These are phyloP conservation scores for Cephus cinctus DNA, from an alignment of 1,140 invertebrate species.

Conservation along the genomic window DNA sequence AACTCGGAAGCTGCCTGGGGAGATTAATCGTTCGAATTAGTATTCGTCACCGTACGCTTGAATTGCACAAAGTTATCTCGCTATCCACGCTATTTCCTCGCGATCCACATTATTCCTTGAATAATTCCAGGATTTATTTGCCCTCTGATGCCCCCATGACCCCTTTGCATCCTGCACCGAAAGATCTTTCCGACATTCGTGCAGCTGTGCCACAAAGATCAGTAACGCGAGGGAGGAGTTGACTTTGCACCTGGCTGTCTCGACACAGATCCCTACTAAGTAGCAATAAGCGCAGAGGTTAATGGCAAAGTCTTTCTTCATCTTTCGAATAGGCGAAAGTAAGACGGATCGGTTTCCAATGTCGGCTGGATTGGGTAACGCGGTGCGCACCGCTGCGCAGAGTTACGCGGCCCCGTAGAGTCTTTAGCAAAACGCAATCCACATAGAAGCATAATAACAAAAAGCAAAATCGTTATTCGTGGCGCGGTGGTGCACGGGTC, in stretches of 20 bases:
- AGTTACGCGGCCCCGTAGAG: too few species aligned
- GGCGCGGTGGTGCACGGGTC: slow-evolving; percentile 22
- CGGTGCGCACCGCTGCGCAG: too few species aligned
- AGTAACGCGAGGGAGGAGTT: too few species aligned
- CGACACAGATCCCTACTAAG: too few species aligned
- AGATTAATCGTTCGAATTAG: slow-evolving; percentile 47
- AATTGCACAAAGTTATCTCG: slow-evolving; percentile 48
- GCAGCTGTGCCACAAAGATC: too few species aligned
- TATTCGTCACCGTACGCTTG: slow-evolving; percentile 45
- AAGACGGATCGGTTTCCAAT: not conserved
- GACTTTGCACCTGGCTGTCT: too few species aligned
- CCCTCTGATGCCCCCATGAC: too few species aligned
- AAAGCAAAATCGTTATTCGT: slow-evolving; percentile 32
- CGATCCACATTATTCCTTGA: slow-evolving; percentile 28
- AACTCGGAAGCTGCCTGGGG: slow-evolving; percentile 18
- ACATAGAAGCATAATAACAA: slow-evolving; percentile 14
- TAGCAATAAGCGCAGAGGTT: not conserved
- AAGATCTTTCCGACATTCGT: too few species aligned
- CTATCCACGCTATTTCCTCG: slow-evolving; percentile 18
- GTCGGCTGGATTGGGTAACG: too few species aligned
- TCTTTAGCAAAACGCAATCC: too few species aligned
- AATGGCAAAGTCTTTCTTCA: not conserved
- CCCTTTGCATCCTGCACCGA: too few species aligned
- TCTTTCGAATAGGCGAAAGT: slow-evolving; percentile 1
- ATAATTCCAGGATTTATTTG: slow-evolving; percentile 30